Conservation (phyloP, 2,113 vertebrate species). For the Pterophyllum scalare region DNA sequence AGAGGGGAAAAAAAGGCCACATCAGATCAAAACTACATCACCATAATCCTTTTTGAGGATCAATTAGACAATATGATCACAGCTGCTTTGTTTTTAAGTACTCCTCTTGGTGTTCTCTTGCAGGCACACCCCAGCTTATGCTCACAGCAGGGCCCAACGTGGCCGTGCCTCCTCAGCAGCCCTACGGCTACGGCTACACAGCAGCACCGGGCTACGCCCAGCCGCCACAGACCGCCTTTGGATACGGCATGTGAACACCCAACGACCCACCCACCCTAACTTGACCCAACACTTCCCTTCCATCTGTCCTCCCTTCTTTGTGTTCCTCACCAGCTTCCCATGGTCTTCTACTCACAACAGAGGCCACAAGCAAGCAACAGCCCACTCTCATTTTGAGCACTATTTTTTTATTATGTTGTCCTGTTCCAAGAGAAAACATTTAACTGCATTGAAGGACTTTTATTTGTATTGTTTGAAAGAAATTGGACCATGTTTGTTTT, state of each 20-base stretch:
- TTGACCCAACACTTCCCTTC: constrained; percentile 54
- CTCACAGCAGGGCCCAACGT: constrained; percentile 96
- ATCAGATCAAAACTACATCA: background rate
- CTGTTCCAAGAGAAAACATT: constrained; percentile 65
- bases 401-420: constrained; percentile 83
- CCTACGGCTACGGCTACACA: constrained; percentile 94
- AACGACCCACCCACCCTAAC: background rate
- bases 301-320: constrained; percentile 83
- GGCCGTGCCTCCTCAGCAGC: constrained; percentile 94
- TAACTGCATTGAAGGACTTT: constrained; percentile 91
- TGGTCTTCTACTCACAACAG: constrained; percentile 88
- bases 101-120: constrained; percentile 13
- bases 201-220: constrained; percentile 89
- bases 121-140: constrained; percentile 98
- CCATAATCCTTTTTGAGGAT: background rate
- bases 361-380: constrained; percentile 84
- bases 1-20: background rate
- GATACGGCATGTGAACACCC: constrained; percentile 94
- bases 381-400: constrained; percentile 77
- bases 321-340: constrained; percentile 91
- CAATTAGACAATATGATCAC: background rate
- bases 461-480: constrained; percentile 86
- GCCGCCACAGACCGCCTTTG: constrained; percentile 89
- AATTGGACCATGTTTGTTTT: constrained; percentile 81
- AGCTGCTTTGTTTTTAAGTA: background rate